Evolutionary conservation across 2,113 vertebrate genomes (phyloP).

Genomic region (Damaliscus lunatus): DNA sequence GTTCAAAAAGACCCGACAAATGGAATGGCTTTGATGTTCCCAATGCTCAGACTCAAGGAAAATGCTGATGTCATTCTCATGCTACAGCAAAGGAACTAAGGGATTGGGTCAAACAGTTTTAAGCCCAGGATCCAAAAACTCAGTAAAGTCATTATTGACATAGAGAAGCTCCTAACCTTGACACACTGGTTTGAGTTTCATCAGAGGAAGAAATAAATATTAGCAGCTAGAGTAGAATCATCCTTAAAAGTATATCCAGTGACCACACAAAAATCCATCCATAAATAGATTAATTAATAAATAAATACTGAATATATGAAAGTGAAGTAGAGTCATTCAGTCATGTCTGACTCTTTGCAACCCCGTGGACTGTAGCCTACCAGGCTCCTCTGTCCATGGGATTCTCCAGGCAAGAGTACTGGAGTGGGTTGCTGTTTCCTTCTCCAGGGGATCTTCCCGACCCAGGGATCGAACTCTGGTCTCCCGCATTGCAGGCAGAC

Average conservation of each 20-base stretch:
- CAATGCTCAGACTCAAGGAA: not conserved
- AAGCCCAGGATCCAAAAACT: not conserved
- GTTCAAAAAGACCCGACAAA: not conserved
- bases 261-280: not conserved
- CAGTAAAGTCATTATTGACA: not conserved
- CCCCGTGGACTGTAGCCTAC: too few relatives aligned
- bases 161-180: not conserved
- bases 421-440: too few relatives aligned
- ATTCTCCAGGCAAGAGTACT: too few relatives aligned
- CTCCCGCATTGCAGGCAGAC: too few relatives aligned
- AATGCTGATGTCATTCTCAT: not conserved
- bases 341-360: too few relatives aligned
- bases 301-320: not conserved
- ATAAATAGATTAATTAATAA: not conserved
- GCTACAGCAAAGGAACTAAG: not conserved
- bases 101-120: not conserved
- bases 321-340: too few relatives aligned
- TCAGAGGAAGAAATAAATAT: not conserved
- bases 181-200: not conserved
- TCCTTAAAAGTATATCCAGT: not conserved
- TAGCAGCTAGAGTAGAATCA: not conserved
- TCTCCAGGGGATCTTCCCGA: too few relatives aligned
- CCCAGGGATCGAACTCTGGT: too few relatives aligned
- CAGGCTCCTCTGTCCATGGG: too few relatives aligned
- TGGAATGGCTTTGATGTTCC: not conserved